Evolutionary conservation across 2,797 vertebrate genomes (phyloP).

Genomic region (Betta splendens): DNA sequence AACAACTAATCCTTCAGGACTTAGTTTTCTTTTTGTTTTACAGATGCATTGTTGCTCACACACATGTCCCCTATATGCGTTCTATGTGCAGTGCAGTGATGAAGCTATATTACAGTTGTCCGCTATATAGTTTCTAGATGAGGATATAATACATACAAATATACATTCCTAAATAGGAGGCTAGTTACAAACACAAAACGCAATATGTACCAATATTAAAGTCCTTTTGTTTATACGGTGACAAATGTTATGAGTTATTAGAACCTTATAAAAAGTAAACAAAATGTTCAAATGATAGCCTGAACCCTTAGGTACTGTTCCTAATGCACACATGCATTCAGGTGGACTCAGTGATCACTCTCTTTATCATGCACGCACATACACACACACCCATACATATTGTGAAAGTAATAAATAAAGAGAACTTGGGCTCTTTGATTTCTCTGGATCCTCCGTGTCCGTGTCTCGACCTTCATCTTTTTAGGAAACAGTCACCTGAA

Average conservation of each 20-base stretch:
- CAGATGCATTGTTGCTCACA: slow-evolving; percentile 15
- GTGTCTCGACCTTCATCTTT: slow-evolving; percentile 49
- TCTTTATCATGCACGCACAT: slow-evolving; percentile 14
- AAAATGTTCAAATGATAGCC: slow-evolving; percentile 73
- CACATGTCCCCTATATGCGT: slow-evolving; percentile 30
- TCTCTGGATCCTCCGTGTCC: slow-evolving; percentile 51
- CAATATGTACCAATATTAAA: slow-evolving; percentile 72
- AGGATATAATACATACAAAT: slow-evolving; percentile 79
- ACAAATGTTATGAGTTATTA: slow-evolving; percentile 69
- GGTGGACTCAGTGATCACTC: slow-evolving; percentile 27
- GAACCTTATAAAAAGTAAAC: slow-evolving; percentile 79
- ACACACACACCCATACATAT: slow-evolving; percentile 10
- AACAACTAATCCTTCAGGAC: background rate
- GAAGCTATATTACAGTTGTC: slow-evolving; percentile 68
- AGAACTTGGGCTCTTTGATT: slow-evolving; percentile 74
- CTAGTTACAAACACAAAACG: slow-evolving; percentile 79
- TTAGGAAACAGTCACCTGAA: slow-evolving; percentile 64
- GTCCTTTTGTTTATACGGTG: slow-evolving; percentile 68
- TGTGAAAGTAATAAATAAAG: slow-evolving; percentile 82
- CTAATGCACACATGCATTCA: slow-evolving; percentile 57
- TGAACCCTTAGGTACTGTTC: slow-evolving; percentile 65
- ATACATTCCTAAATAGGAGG: slow-evolving; percentile 81
- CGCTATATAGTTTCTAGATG: slow-evolving; percentile 75
- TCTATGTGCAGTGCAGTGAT: slow-evolving; percentile 37
- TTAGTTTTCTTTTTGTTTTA: slow-evolving; percentile 13